phyloP scores from a whole-genome alignment of 2,113 vertebrate species.

The Peromyscus leucopus region DNA sequence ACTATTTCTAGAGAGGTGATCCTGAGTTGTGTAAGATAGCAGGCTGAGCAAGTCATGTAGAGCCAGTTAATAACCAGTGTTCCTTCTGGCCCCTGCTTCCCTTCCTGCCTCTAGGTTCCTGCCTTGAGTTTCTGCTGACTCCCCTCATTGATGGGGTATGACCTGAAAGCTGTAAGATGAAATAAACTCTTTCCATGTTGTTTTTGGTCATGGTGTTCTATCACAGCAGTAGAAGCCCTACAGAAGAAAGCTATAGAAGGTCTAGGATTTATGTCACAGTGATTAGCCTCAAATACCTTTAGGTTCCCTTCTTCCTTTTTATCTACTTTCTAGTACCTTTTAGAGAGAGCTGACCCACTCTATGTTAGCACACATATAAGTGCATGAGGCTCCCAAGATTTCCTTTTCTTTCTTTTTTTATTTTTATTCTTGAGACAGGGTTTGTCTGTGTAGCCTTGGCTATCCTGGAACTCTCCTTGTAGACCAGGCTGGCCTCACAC shows the following conservation, averaged over 20 bases:
- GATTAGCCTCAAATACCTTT: constrained; percentile 1
- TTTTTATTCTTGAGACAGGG: not conserved
- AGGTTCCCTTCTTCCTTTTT: not conserved
- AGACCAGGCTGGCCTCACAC: not conserved
- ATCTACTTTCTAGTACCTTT: not conserved
- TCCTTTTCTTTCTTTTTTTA: constrained; percentile 1
- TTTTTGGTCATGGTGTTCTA: not conserved
- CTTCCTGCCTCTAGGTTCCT: not conserved
- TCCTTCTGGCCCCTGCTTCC: not conserved
- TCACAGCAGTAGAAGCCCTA: not conserved
- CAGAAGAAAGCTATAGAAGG: not conserved
- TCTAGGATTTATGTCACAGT: not conserved
- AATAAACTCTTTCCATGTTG: not conserved
- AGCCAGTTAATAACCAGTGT: not conserved
- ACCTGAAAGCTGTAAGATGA: not conserved
- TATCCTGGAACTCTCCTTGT: too few relatives aligned
- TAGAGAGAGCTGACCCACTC: not conserved
- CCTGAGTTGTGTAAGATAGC: not conserved
- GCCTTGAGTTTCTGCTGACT: not conserved
- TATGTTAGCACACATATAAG: not conserved
- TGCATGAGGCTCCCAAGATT: not conserved
- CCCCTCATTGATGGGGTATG: not conserved
- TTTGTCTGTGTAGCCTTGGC: too few relatives aligned
- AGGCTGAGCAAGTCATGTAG: not conserved
- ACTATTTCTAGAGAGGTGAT: not conserved